Base-by-base conservation (phyloP, 2,113 vertebrate species). In the Thamnophis sirtalis region DNA sequence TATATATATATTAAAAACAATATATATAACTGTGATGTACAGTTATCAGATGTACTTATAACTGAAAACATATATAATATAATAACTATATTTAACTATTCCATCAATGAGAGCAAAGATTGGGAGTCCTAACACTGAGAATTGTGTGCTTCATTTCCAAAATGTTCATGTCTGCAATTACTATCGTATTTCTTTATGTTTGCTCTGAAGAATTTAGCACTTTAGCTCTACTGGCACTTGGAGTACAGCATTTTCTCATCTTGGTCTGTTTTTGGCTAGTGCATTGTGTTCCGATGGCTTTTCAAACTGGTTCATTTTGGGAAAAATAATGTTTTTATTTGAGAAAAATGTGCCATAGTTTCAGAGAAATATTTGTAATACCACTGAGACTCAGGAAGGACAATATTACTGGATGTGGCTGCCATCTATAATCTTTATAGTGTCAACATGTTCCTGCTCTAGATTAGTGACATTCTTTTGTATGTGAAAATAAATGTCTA, bases 231-330 rank as follows among this genome's bases (percentile, higher is more conserved):
- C 8, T 92, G 91, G 73, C 54, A 92, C 9, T 50, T 17, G 1
- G 19, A 84, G 2, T 49, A 24, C 43, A 73, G 24, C 22, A 88
- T 54, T 54, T 51, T 73, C 1, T 89, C 85, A 88, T 60, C 43
- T 89, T 95, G 55, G 58, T 92, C 90, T 92, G 68, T 90, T 96
- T 92, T 96, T 96, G 86, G 91, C 93, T 95, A 87, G 87, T 88
- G 33, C 96, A 85, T 85, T 55, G 90, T 96, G 92, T 90, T 87
- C 91, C 94, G 22, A 84, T 96, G 85, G 73, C 96, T 51, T 93
- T 63, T 94, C 96, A 94, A 96, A 97, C 95, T 92, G 24, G 3
- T 15, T 24, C 0, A 33, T 96, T 91, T 60, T 28, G 49, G 17
- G 33, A 19, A 86, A 93, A 93, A 91, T 89, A 91, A 73, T 94